These are phyloP conservation scores for Siniperca obscura DNA, from an alignment of 2,797 vertebrate species.

Conservation along the genomic window DNA sequence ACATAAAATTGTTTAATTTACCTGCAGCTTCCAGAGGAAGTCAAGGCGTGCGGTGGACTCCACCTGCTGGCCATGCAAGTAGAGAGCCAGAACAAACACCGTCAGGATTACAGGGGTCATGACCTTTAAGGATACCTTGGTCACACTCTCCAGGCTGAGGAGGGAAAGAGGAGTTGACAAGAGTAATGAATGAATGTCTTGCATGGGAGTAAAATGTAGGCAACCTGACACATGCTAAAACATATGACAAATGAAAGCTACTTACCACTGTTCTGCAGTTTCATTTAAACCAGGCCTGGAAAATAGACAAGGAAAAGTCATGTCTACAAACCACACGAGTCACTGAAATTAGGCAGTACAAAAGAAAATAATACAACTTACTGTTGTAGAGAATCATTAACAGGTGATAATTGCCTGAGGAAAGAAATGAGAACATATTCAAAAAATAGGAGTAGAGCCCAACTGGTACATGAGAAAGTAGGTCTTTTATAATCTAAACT, in stretches of 20 bases:
- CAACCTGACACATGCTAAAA: background rate
- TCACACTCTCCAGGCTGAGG: conserved; percentile 80
- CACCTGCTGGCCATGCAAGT: conserved; percentile 97
- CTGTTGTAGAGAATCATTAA: conserved; percentile 71
- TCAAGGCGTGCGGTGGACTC: conserved; percentile 98
- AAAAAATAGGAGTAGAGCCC: conserved; percentile 38
- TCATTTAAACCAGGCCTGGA: conserved; percentile 81
- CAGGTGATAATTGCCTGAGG: conserved; percentile 60
- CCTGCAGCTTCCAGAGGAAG: conserved; percentile 99
- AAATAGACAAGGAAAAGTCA: conserved; percentile 54
- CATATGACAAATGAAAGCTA: background rate
- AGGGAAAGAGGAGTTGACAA: conserved; percentile 12
- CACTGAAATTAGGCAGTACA: conserved; percentile 14
- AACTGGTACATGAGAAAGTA: conserved; percentile 44
- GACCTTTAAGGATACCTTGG: conserved; percentile 91
- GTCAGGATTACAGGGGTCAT: conserved; percentile 94
- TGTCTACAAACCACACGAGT: conserved; percentile 12
- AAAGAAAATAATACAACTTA: conserved; percentile 62
- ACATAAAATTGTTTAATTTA: conserved; percentile 56
- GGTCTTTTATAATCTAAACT: conserved; percentile 40
- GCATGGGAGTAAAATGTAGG: conserved; percentile 1
- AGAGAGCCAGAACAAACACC: conserved; percentile 95
- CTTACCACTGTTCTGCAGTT: conserved; percentile 84
- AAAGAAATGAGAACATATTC: conserved; percentile 44
- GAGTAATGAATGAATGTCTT: background rate